Conservation (phyloP, 2,797 vertebrate genomes). For the Cirrhinus mrigala region DNA sequence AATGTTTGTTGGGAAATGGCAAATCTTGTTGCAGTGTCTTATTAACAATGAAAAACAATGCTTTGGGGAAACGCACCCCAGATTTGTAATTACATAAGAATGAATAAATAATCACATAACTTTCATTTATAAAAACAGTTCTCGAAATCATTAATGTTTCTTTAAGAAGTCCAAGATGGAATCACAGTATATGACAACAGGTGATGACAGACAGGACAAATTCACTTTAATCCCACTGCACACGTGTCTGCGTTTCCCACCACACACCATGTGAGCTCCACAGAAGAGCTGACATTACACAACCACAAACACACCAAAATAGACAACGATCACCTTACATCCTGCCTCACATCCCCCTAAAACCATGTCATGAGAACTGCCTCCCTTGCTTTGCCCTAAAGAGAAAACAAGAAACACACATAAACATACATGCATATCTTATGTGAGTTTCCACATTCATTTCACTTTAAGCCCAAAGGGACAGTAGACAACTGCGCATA, state of each 20-base stretch:
- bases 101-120: background rate
- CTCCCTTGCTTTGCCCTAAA: background rate
- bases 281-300: conserved; percentile 22
- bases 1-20: background rate
- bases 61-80: background rate
- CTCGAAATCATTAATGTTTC: background rate
- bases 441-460: background rate
- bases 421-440: background rate
- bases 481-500: background rate
- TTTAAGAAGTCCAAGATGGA: background rate
- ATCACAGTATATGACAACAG: background rate
- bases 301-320: conserved; percentile 19
- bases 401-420: background rate
- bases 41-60: background rate
- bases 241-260: background rate
- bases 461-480: background rate
- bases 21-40: background rate
- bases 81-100: background rate
- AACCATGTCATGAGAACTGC: background rate
- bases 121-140: background rate
- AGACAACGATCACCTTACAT: conserved; percentile 20
- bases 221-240: background rate
- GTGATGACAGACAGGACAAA: background rate
- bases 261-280: background rate
- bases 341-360: background rate